A percentile compares a stretch with the other conserved stretches of the same genome.
Conservation (phyloP, 2,888 invertebrate genomes). For the Seira musarum region DNA sequence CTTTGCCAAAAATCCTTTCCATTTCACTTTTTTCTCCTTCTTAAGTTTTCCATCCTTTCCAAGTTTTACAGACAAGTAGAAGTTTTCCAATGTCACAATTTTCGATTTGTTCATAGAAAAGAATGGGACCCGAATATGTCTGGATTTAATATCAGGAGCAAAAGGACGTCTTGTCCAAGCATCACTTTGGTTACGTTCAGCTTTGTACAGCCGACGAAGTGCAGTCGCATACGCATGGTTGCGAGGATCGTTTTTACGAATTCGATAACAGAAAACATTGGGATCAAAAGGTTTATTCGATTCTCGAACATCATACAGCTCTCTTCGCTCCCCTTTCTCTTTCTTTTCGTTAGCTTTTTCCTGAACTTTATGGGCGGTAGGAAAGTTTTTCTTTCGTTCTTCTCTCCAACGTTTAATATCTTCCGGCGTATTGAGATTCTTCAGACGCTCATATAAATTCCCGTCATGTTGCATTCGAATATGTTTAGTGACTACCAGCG, state of each 20-base stretch:
- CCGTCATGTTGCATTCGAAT: conserved; percentile 86
- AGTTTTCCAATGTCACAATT: conserved; percentile 34
- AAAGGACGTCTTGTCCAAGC: conserved; percentile 17
- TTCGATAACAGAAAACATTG: not conserved
- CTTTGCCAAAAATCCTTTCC: conserved; percentile 35
- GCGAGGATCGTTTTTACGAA: not conserved
- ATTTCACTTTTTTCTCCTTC: conserved; percentile 43
- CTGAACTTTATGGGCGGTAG: conserved; percentile 81
- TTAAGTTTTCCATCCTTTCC: conserved; percentile 38
- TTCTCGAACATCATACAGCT: not conserved
- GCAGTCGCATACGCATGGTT: not conserved
- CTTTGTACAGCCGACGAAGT: not conserved
- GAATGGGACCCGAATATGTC: conserved; percentile 26
- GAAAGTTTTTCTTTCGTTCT: conserved; percentile 85
- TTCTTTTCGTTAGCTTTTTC: conserved; percentile 77
- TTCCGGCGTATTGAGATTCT: conserved; percentile 83
- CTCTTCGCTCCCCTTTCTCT: conserved; percentile 73
- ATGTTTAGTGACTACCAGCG: conserved; percentile 85
- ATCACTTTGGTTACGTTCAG: conserved; percentile 28
- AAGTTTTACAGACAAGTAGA: conserved; percentile 36
- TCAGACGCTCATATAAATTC: conserved; percentile 86
- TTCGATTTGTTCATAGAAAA: conserved; percentile 27
- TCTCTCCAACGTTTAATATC: conserved; percentile 88
- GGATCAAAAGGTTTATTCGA: not conserved
- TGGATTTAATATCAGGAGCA: not conserved